These are phyloP conservation scores for Oasisia sp. DNA, from an alignment of 2,888 invertebrate species.

Conservation along the genomic window DNA sequence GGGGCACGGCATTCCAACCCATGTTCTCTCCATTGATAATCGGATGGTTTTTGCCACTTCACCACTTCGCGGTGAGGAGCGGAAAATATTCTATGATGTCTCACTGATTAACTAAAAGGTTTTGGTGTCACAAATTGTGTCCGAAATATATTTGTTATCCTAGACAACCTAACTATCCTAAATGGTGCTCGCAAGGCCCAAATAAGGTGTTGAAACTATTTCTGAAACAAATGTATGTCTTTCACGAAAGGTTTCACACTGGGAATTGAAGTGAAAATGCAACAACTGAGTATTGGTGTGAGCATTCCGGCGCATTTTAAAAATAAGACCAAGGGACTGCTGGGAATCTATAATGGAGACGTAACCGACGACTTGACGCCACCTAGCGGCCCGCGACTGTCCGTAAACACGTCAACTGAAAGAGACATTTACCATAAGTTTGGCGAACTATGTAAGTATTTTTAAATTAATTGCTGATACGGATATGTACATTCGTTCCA, in stretches of 20 bases:
- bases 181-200: not conserved
- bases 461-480: not conserved
- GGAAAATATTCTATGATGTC: no score
- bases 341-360: not conserved
- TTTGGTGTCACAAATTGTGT: not conserved
- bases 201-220: not conserved
- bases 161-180: not conserved
- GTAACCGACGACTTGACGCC: not conserved
- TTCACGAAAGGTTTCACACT: not conserved
- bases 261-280: slow-evolving; percentile 9
- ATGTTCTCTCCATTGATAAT: no score
- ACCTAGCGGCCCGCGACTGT: not conserved
- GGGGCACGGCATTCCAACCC: no score
- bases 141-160: not conserved
- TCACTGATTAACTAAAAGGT: not conserved
- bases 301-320: not conserved
- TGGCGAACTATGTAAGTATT: not conserved
- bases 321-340: not conserved
- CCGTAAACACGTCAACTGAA: not conserved
- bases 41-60: no score
- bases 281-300: not conserved
- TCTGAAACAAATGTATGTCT: not conserved
- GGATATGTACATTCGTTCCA: not conserved
- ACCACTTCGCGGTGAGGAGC: no score
- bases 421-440: not conserved